phyloP scores from a whole-genome alignment of 1,140 invertebrate species.

The Phthorimaea operculella region DNA sequence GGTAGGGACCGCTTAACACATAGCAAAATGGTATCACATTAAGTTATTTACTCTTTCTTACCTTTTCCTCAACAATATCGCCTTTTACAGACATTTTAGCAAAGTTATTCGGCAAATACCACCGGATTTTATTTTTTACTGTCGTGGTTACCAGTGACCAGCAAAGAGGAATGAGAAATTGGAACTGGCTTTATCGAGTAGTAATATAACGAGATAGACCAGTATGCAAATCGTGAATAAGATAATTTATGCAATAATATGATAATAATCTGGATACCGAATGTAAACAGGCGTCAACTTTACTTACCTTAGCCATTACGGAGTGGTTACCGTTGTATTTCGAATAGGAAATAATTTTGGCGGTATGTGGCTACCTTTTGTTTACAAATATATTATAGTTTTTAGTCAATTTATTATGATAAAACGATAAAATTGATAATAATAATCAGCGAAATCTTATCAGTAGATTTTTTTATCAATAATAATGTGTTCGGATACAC shows the following conservation, averaged over 20 bases:
- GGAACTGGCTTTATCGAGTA: constrained; percentile 13
- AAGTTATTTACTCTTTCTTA: neutral
- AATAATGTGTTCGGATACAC: neutral
- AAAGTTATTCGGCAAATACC: neutral
- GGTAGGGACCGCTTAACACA: too few relatives aligned
- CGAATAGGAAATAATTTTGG: constrained; percentile 60
- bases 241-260: constrained; percentile 4
- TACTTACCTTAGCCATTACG: constrained; percentile 55
- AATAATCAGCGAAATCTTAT: constrained; percentile 13
- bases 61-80: neutral
- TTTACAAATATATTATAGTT: constrained; percentile 8
- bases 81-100: neutral
- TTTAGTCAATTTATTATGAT: constrained; percentile 9
- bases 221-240: constrained; percentile 34
- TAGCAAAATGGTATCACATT: too few relatives aligned
- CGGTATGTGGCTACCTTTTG: constrained; percentile 27
- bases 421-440: too few relatives aligned
- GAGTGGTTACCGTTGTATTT: constrained; percentile 58
- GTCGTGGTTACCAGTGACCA: too few relatives aligned
- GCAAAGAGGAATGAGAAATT: neutral
- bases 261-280: neutral
- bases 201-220: constrained; percentile 18
- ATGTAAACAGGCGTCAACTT: constrained; percentile 11
- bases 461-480: constrained; percentile 11
- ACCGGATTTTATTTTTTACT: neutral